phyloP scores from a whole-genome alignment of 2,113 vertebrate genomes.

The Cercopithecus mona region DNA sequence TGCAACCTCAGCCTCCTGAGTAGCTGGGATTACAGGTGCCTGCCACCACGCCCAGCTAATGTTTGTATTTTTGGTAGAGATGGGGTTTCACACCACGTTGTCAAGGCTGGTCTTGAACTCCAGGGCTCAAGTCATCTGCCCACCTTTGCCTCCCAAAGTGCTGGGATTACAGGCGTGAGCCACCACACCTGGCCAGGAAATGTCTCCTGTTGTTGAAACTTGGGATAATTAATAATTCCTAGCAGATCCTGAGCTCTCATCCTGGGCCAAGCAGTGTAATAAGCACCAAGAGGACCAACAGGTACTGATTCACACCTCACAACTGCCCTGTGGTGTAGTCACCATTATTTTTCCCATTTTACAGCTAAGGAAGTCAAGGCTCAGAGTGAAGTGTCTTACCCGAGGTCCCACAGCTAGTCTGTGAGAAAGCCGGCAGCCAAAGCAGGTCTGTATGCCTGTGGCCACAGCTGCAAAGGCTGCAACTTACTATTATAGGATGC shows the following conservation, averaged over 20 bases:
- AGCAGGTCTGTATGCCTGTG: not conserved
- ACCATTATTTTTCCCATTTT: not conserved
- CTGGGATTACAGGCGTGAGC: too few species aligned
- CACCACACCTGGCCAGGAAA: rapidly evolving
- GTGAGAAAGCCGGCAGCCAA: not conserved
- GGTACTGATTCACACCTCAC: not conserved
- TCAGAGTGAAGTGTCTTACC: not conserved
- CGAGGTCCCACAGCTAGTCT: not conserved
- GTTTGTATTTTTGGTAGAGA: too few species aligned
- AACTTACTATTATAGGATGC: rapidly evolving
- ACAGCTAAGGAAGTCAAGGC: not conserved
- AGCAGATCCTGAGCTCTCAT: not conserved
- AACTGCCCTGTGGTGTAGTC: not conserved
- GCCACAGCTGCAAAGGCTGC: too few species aligned
- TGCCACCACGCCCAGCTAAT: too few species aligned
- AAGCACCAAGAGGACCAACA: not conserved
- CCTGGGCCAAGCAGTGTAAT: rapidly evolving
- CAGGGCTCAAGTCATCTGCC: too few species aligned
- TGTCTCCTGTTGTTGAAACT: not conserved
- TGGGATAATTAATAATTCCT: not conserved
- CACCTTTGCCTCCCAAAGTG: too few species aligned
- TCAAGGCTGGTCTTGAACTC: too few species aligned
- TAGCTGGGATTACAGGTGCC: too few species aligned
- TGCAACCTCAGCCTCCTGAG: too few species aligned
- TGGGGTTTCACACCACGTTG: too few species aligned